phyloP scores from a whole-genome alignment of 2,113 vertebrate species.

The Triplophysa siluroides region DNA sequence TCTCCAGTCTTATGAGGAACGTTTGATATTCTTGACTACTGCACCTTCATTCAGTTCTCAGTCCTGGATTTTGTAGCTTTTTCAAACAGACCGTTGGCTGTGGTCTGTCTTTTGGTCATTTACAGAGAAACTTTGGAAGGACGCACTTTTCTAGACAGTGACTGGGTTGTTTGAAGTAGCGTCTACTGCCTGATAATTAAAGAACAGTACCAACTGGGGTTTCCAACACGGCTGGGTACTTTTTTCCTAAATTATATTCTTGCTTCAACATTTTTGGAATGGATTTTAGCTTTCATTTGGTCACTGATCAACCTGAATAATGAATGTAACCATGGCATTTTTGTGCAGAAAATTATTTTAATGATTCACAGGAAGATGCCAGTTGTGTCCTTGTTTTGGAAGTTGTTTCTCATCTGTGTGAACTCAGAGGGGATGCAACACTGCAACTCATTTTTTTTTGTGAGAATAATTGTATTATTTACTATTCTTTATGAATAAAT shows the following conservation, averaged over 20 bases:
- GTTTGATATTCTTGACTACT: constrained; percentile 36
- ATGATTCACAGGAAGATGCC: constrained; percentile 24
- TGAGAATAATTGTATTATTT: no score
- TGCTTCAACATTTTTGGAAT: neutral
- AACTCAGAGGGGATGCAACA: constrained; percentile 25
- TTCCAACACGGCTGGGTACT: neutral
- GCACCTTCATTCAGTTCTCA: constrained; percentile 14
- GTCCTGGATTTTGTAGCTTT: constrained; percentile 14
- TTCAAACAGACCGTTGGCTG: neutral
- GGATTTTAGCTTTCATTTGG: neutral
- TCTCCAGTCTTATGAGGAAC: neutral
- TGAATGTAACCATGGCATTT: constrained; percentile 15
- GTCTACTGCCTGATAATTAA: constrained; percentile 15
- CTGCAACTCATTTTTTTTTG: neutral
- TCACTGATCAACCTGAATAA: constrained; percentile 20
- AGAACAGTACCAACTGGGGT: constrained; percentile 7
- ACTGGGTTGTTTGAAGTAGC: constrained; percentile 6
- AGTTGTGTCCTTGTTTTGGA: constrained; percentile 27
- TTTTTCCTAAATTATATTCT: constrained; percentile 17
- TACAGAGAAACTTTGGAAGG: neutral
- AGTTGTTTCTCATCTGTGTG: constrained; percentile 2
- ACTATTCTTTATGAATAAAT: no score
- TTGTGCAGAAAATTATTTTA: constrained; percentile 23
- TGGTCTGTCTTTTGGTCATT: constrained; percentile 3
- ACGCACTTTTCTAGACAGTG: neutral